Evolutionary conservation across 2,888 invertebrate genomes (phyloP), one percentile per base, ranked within the genome.

Genomic region (Ischnus inquisitorius): DNA sequence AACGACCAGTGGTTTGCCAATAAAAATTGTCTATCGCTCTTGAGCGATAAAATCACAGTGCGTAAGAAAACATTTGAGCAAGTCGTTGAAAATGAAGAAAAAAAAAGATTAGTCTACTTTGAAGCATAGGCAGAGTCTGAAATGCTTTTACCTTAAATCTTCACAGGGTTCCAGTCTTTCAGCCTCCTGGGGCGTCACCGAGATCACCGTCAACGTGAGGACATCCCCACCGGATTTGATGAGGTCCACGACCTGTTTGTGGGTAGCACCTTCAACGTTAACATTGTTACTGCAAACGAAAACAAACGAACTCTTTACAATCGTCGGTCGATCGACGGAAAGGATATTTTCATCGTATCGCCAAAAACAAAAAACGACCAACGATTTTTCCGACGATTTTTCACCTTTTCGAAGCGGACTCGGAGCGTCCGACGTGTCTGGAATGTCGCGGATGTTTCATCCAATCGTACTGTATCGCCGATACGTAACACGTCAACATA

Each of bases 191-290:
- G 97, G 97, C 88, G 98, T 98, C 83, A 99, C 98, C 85, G 99
- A 99, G 91, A 99, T 98, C 86, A 99, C 99, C 83, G 99, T 98
- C 78, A 99, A 95, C 28, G 98, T 98, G 87, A 99, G 95, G 87
- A 97, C 97, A 94, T 99, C 99, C 19, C 99, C 99, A 2, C 99
- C 99, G 14, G 99, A 99, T 94, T 99, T 99, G 91, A 99, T 99
- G 89, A 99, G 95, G 94, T 99, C 99, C 62, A 99, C 99, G 85
- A 99, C 99, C 95, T 99, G 99, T 92, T 99, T 98, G 94, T 99
- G 99, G 54, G 99, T 99, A n/a, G 99, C 97, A 69, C 99, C 99
- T 95, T 99, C 99, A 14, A 99, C 99, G 94, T 98, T 99, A 85
- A 98, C 97, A 88, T 97, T 97, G 95, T 99, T 99, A 88, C 99